phyloP scores from a whole-genome alignment of 2,888 invertebrate species.

The Dusona sp. region DNA sequence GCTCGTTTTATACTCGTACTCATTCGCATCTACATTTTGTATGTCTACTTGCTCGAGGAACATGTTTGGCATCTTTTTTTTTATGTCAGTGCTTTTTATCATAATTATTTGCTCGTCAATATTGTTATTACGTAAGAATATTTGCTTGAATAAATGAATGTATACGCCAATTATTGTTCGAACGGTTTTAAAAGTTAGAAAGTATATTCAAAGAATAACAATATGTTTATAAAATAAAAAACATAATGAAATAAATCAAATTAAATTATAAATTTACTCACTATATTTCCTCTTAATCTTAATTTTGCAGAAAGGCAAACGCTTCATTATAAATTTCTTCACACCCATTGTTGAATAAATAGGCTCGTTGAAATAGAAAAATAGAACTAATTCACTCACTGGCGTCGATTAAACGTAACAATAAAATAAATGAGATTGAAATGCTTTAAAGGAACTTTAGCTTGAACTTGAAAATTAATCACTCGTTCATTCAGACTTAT shows the following conservation, averaged over 20 bases:
- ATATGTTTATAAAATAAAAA: neutral
- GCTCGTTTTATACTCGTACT: slow-evolving; percentile 13
- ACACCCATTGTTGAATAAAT: slow-evolving; percentile 77
- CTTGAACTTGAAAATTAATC: slow-evolving; percentile 34
- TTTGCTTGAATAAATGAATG: neutral
- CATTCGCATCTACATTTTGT: slow-evolving; percentile 19
- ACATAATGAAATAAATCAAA: slow-evolving; percentile 29
- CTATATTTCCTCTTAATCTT: slow-evolving; percentile 78
- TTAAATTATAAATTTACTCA: slow-evolving; percentile 70
- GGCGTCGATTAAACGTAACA: slow-evolving; percentile 21
- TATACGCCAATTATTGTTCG: neutral
- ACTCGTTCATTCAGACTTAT: slow-evolving; percentile 57
- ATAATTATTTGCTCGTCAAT: neutral
- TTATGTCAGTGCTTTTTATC: neutral
- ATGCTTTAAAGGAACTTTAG: slow-evolving; percentile 32
- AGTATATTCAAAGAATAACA: neutral
- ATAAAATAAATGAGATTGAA: slow-evolving; percentile 16
- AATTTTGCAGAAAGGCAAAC: slow-evolving; percentile 80
- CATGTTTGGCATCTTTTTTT: slow-evolving; percentile 12
- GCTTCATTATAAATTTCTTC: slow-evolving; percentile 81
- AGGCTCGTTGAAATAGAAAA: neutral
- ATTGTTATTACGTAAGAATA: neutral
- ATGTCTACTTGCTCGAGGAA: neutral
- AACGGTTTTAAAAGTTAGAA: neutral
- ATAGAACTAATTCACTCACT: slow-evolving; percentile 31